A percentile compares a stretch with the other conserved stretches of the same genome.
Evolutionary conservation across 1,140 invertebrate species (phyloP).

Genomic region (Zaprionus capensis): DNA sequence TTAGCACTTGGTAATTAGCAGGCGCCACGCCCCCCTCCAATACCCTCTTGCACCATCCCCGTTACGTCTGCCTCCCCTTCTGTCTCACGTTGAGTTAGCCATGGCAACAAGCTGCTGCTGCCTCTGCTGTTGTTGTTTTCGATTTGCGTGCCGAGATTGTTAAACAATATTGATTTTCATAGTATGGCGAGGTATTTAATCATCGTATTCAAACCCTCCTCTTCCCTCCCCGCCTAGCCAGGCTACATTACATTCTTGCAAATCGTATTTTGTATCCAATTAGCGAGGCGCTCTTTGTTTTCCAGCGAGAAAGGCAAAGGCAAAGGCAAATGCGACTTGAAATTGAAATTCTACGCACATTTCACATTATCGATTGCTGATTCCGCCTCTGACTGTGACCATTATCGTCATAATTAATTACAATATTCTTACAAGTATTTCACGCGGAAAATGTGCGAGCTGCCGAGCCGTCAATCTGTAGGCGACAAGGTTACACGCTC

Average conservation of each 20-base stretch:
- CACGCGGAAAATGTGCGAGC: slow-evolving; percentile 45
- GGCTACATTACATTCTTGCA: slow-evolving; percentile 21
- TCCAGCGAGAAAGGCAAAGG: slow-evolving; percentile 14
- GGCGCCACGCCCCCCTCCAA: slow-evolving; percentile 1
- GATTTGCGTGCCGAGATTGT: slow-evolving; percentile 70
- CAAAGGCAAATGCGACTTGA: neutral
- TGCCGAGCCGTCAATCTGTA: slow-evolving; percentile 31
- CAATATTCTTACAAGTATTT: slow-evolving; percentile 22
- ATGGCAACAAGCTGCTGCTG: slow-evolving; percentile 53
- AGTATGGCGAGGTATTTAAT: slow-evolving; percentile 60
- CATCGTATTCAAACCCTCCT: slow-evolving; percentile 22
- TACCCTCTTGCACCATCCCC: neutral
- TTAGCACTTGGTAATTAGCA: slow-evolving; percentile 71
- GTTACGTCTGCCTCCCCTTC: neutral
- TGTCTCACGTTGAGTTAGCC: slow-evolving; percentile 10
- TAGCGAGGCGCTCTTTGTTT: slow-evolving; percentile 48
- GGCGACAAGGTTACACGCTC: slow-evolving; percentile 10
- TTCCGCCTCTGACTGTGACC: slow-evolving; percentile 28
- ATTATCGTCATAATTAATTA: slow-evolving; percentile 55
- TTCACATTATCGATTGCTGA: slow-evolving; percentile 13
- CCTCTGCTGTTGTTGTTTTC: slow-evolving; percentile 11
- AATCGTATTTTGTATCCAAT: slow-evolving; percentile 64
- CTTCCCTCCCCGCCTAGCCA: neutral
- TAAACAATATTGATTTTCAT: slow-evolving; percentile 71
- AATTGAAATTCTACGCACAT: slow-evolving; percentile 52